Base-by-base conservation (phyloP, 2,113 vertebrate species). In the Trochalopteron elliotii region DNA sequence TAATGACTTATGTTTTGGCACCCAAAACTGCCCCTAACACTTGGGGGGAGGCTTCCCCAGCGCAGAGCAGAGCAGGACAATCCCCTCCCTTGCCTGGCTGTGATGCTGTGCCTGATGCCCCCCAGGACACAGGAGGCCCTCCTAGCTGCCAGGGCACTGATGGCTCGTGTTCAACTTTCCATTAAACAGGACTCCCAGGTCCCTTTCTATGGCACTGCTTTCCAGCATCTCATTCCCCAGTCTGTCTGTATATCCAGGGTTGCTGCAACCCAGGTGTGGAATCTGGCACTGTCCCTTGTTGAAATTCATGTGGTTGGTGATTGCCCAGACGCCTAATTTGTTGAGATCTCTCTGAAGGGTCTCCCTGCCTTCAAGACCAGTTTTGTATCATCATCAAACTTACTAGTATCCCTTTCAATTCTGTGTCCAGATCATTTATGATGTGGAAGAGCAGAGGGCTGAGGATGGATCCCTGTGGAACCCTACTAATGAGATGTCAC, bases 401-500 rank as follows among this genome's bases (percentile, higher is more conserved):
- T 28, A 40, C 3, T 11, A 40, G 14, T 21, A 27, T 18, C 23
- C 19, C 28, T 59, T 40, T 22, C 23, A 59, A 18, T n/a, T 27
- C 24, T 50, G 12, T 50, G 35, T 50, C 53, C 11, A 23, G 15
- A 12, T 23, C 1, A 82, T 40, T 68, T 40, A 19, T 23, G 35
- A 15, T 11, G 35, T 10, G n/a, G 44, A 70, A 42, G 30, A 50
- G 45, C 44, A 50, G 6, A n/a, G 24, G 12, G 15, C 30, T 23
- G 21, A 44, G 20, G 12, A 16, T 30, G 5, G 25, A 42, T 11
- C 7, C 25, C 16, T 20, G 20, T 30, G 37, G 45, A 70, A 20
- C 2, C 2, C 6, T 11, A 4, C 37, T 35, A 16, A 31, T 20
- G 15, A 31, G 15, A 50, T 0, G 1, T n/a, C 30, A 40, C 19